phyloP scores from a whole-genome alignment of 2,888 invertebrate genomes.

The Mallateleia sp. region DNA sequence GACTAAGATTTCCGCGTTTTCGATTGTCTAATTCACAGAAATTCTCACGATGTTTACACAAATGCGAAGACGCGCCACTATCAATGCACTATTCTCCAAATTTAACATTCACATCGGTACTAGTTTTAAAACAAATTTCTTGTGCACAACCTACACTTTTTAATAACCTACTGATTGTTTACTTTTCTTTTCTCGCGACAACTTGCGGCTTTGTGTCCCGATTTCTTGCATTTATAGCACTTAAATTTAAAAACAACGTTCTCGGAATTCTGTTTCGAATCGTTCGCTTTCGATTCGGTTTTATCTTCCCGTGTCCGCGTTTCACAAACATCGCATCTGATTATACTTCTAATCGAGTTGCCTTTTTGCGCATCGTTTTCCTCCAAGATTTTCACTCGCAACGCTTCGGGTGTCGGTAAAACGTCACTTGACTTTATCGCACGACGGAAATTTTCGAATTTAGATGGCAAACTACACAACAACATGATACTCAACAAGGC shows the following conservation, averaged over 20 bases:
- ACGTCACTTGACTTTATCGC: not conserved
- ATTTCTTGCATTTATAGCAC: not conserved
- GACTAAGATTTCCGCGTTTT: not conserved
- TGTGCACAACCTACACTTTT: not conserved
- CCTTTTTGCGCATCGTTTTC: not conserved
- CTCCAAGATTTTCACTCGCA: not conserved
- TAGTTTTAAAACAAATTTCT: not conserved
- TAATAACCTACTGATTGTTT: too few species aligned
- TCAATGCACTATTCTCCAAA: not conserved
- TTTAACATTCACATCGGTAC: not conserved
- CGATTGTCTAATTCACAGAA: not conserved
- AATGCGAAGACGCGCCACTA: not conserved
- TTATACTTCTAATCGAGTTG: not conserved
- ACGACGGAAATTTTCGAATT: not conserved
- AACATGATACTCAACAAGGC: not conserved
- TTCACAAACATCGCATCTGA: not conserved
- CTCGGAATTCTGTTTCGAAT: not conserved
- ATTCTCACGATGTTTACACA: not conserved
- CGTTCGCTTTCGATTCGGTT: not conserved
- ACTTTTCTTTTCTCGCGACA: not conserved
- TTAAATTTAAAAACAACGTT: constrained; percentile 2
- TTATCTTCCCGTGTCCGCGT: not conserved
- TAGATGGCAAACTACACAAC: not conserved
- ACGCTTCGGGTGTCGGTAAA: not conserved
- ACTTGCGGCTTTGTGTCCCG: not conserved